Evolutionary conservation across 2,888 invertebrate genomes (phyloP).

Genomic region (Netelia melanura): DNA sequence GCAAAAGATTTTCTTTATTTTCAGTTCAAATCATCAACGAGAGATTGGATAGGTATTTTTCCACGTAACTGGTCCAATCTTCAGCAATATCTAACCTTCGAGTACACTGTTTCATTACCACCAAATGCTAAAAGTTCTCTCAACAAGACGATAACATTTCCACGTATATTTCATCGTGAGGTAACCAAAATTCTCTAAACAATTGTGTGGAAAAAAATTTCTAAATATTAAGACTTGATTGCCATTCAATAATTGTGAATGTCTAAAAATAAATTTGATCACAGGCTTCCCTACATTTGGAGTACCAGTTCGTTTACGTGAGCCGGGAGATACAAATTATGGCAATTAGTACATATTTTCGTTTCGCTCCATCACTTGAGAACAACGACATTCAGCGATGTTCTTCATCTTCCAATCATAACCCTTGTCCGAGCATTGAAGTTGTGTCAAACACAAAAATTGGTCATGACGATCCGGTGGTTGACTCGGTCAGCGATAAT

Average conservation of each 20-base stretch:
- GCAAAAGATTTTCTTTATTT: not conserved
- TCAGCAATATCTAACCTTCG: conserved; percentile 72
- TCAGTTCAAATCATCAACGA: conserved; percentile 68
- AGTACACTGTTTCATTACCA: conserved; percentile 64
- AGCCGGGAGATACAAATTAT: conserved; percentile 70
- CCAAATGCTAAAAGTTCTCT: conserved; percentile 41
- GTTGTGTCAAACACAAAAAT: not conserved
- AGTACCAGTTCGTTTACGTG: conserved; percentile 71
- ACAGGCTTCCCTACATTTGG: conserved; percentile 63
- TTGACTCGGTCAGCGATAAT: not conserved
- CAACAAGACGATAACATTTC: conserved; percentile 54
- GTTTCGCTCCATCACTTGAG: conserved; percentile 37
- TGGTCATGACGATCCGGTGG: not conserved
- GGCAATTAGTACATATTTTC: conserved; percentile 65
- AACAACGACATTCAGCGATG: conserved; percentile 5
- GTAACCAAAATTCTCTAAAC: conserved; percentile 18
- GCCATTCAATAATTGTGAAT: not conserved
- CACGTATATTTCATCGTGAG: conserved; percentile 68
- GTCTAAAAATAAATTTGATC: not conserved
- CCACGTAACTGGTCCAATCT: conserved; percentile 70
- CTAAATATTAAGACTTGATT: too few species aligned
- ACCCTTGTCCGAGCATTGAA: conserved; percentile 11
- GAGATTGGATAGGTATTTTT: conserved; percentile 73
- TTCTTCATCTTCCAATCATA: not conserved
- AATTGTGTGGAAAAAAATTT: too few species aligned